These are phyloP conservation scores for Spea bombifrons DNA, from an alignment of 2,113 vertebrate species.

Conservation along the genomic window DNA sequence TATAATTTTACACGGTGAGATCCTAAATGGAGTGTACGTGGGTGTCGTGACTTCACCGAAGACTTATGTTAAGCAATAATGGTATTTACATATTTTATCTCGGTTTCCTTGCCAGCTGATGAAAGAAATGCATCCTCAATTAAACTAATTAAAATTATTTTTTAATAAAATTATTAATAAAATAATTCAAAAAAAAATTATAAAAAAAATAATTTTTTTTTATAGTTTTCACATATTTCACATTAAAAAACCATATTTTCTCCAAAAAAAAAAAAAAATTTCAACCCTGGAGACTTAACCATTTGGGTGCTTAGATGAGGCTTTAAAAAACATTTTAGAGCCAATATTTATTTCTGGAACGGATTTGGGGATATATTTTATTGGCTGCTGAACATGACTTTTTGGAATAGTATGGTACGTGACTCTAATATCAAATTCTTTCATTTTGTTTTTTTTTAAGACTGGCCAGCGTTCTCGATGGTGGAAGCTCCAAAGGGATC, in stretches of 20 bases:
- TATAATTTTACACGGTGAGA: slow-evolving; percentile 15
- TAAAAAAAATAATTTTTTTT: too few relatives aligned
- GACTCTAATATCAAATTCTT: neutral
- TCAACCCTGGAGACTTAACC: too few relatives aligned
- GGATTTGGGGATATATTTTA: neutral
- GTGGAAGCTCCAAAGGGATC: slow-evolving; percentile 9
- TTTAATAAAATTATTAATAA: too few relatives aligned
- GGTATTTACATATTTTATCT: slow-evolving; percentile 7
- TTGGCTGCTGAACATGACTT: neutral
- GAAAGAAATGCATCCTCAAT: neutral
- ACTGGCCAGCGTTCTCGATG: neutral
- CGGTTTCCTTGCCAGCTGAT: slow-evolving; percentile 6
- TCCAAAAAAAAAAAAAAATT: too few relatives aligned
- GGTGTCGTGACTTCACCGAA: slow-evolving; percentile 25
- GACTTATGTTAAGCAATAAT: slow-evolving; percentile 18
- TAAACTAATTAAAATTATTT: too few relatives aligned
- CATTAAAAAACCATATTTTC: too few relatives aligned
- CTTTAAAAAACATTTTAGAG: too few relatives aligned
- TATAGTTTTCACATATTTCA: too few relatives aligned
- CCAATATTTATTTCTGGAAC: neutral
- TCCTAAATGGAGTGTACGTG: neutral
- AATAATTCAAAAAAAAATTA: too few relatives aligned
- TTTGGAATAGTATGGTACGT: neutral
- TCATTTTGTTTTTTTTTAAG: neutral
- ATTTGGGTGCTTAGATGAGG: too few relatives aligned